Base-by-base conservation (phyloP, 2,113 vertebrate species). In the Tretioscincus oriximinensis region DNA sequence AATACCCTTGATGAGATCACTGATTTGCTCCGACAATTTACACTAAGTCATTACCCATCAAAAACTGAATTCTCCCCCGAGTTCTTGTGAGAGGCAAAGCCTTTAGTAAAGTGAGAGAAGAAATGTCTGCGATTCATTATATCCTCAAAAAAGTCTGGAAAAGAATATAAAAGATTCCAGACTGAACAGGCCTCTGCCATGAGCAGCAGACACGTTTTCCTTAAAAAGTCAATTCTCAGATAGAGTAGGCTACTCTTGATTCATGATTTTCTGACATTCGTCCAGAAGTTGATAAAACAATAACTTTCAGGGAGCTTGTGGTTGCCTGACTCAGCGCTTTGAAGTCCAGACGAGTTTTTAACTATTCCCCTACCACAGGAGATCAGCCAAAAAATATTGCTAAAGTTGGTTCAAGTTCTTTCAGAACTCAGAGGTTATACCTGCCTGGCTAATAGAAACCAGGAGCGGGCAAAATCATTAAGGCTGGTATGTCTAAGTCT, bases 401-500 rank as follows among this genome's bases (percentile, higher is more conserved):
- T 80, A 47, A 1, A 78, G 64, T 65, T 78, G 18, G 1, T 79
- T 86, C 75, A 80, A 81, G 73, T 73, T 79, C 81, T 73, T 60
- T 76, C 79, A 64, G 76, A 61, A 78, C 90, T 84, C 85, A 89
- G 73, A 86, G 89, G 87, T 84, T 76, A 81, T 77, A 75, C 66
- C 64, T 64, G 20, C 22, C 65, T 21, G 84, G 78, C 76, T 77
- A 90, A 84, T 70, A 90, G 66, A 85, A 85, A 89, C 71, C 88
- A 91, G 88, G 78, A 86, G 72, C 73, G 85, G 89, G 69, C 77
- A 73, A 82, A 86, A 82, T 63, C 82, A 79, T 89, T 78, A 81
- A 81, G 85, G 88, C 89, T 91, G 89, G 88, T 91, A 58, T 90
- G 86, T 88, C 90, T 91, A 58, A 88, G 86, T 88, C 90, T 92